These are phyloP conservation scores for Enteromius anoplus DNA, from an alignment of 2,797 vertebrate genomes.

Conservation along the genomic window DNA sequence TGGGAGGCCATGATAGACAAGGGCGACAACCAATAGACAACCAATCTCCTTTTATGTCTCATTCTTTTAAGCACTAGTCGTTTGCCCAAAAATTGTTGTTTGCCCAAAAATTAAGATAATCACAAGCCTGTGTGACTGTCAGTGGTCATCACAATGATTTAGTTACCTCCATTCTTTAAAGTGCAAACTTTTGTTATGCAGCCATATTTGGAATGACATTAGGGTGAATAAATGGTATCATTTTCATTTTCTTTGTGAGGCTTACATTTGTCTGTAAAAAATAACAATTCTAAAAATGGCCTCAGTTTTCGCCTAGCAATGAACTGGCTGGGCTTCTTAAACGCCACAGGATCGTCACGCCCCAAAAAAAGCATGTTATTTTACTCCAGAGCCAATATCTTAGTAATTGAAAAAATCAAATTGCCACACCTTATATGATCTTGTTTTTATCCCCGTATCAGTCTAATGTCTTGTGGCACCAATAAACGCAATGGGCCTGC, in stretches of 20 bases:
- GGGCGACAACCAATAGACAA: too few relatives aligned
- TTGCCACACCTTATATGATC: slow-evolving; percentile 27
- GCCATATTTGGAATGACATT: neutral
- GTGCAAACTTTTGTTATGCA: neutral
- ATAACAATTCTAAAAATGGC: slow-evolving; percentile 42
- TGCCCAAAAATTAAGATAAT: neutral
- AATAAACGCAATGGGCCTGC: slow-evolving; percentile 10
- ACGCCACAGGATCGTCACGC: slow-evolving; percentile 15
- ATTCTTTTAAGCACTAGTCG: too few relatives aligned
- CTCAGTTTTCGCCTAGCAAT: slow-evolving; percentile 33
- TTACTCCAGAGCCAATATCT: slow-evolving; percentile 41
- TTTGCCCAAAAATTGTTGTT: neutral
- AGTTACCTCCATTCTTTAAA: neutral
- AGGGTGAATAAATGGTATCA: neutral
- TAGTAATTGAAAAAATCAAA: slow-evolving; percentile 42
- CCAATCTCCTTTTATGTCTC: too few relatives aligned
- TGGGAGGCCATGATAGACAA: too few relatives aligned
- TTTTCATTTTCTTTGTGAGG: neutral
- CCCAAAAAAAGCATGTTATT: slow-evolving; percentile 42
- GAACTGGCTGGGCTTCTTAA: slow-evolving; percentile 17
- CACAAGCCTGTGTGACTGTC: neutral
- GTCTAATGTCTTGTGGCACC: slow-evolving; percentile 30
- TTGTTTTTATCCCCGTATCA: slow-evolving; percentile 23
- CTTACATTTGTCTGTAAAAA: slow-evolving; percentile 42
- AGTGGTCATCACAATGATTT: neutral